Evolutionary conservation across 2,888 invertebrate species (phyloP).

Genomic region (Calameuta idolon): DNA sequence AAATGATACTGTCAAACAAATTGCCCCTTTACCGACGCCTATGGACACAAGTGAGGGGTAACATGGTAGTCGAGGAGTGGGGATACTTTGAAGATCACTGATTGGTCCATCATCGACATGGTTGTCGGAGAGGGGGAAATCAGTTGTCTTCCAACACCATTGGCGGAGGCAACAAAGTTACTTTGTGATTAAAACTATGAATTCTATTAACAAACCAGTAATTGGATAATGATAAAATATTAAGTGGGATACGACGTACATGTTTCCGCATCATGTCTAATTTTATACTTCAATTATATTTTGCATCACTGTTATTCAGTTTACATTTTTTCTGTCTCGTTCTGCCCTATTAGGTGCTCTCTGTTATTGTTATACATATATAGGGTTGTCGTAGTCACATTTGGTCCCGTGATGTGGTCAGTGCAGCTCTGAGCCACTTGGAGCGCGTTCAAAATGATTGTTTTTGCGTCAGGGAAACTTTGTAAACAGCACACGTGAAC

Average conservation of each 20-base stretch:
- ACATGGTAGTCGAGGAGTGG: neutral
- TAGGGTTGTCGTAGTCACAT: neutral
- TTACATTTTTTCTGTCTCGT: too few species aligned
- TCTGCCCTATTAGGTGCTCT: too few species aligned
- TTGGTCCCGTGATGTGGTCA: neutral
- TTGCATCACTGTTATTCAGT: neutral
- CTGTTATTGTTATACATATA: too few species aligned
- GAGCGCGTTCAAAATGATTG: neutral
- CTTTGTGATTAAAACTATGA: neutral
- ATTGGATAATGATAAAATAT: neutral
- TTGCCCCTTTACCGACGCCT: neutral
- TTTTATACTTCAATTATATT: neutral
- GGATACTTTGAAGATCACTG: neutral
- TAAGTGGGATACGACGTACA: neutral
- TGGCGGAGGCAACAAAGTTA: neutral
- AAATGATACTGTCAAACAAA: neutral
- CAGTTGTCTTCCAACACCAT: neutral
- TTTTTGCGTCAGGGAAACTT: neutral
- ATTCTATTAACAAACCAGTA: neutral
- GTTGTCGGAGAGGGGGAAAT: accelerated
- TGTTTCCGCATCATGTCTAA: neutral
- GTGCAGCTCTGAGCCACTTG: neutral
- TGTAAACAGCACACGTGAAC: conserved; percentile 4
- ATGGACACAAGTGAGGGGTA: neutral
- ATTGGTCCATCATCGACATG: neutral